Base-by-base conservation (phyloP, 2,113 vertebrate species). In the Campylorhamphus procurvoides region DNA sequence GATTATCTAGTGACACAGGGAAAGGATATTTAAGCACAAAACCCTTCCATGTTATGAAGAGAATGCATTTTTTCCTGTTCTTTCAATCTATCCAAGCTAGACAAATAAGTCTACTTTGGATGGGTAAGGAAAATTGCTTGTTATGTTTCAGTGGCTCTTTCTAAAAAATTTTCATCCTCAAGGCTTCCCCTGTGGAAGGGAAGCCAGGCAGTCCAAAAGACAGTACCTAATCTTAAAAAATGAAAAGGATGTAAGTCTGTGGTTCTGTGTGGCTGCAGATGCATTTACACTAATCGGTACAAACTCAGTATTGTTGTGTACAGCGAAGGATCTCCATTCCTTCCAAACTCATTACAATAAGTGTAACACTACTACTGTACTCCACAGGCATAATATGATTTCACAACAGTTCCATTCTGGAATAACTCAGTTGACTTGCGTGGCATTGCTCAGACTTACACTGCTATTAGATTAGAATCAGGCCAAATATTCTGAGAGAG, bases 1-100 rank as follows among this genome's bases (percentile, higher is more conserved):
- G 4, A 99, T 99, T 66, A 99, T 99, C 99, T 99, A 88, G 44
- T 90, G 89, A 74, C 84, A 88, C 50, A 63, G 60, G 63, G 80
- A 84, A 68, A 55, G 66, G 7, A 56, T 4, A 52, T 8, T 87
- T 12, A 58, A 86, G 53, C 39, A 87, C 60, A 31, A 83, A 86
- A 19, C 24, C n/a, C 49, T 81, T 50, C 63, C 64, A 46, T 69
- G 35, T 28, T 40, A 22, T 15, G 20, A 37, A 40, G 20, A 87
- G 14, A 49, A 28, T 24, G 19, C 6, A 2, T 23, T 29, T 3
- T 23, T 23, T 16, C 3, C 18, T 50, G 20, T 33, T 83, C 31
- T 64, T 71, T 84, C 58, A 50, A 22, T 31, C 33, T 52, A 24
- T 13, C 18, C 60, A 56, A 84, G 60, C 35, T 29, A 67, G 24